Evolutionary conservation across 2,888 invertebrate species (phyloP), one percentile per base, ranked within the genome.

Genomic region (Slavum lentiscoides): DNA sequence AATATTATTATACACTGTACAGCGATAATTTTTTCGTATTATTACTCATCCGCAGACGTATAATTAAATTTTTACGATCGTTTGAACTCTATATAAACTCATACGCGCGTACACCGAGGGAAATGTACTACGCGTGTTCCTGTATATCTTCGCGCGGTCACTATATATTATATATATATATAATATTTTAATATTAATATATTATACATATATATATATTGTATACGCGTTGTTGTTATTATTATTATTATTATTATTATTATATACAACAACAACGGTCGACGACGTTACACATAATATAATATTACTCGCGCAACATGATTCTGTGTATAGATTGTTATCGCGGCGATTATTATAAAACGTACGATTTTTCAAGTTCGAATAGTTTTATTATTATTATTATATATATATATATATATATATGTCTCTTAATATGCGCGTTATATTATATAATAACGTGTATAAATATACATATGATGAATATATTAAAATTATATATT

Each of bases 51-150:
- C 55, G 66, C 55, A 74, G 74, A 74, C 74, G 74, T 74, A 66
- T 74, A 74, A 74, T 74, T 74, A 74, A 74, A 74, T 74, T 66
- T 30, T 74, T 66, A 74, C 66, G 66, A 74, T 66, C 66, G 66
- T 55, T 66, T 55, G 74, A 66, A 74, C 74, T 74, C 64, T 55
- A 39, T 74, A 58, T 37, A 39, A 30, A 30, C 30, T 30, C 30
- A 30, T 19, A 21, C 8, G 64, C 37, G 17, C 19, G 64, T 39
- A 17, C 5, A 37, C 69, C 67, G 61, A 49, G 49, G 30, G 62
- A 62, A 72, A 72, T 37, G n/a, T 55, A 53, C 15, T 4, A 4
- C 30, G 30, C 30, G 30, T 19, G 55, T 55, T 55, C 55, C 55
- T 53, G 17, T 55, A 30, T 30, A 55, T 55, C 19, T 55, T 19